A percentile compares a stretch with the other conserved stretches of the same genome.
Evolutionary conservation across 2,113 vertebrate species (phyloP).

Genomic region (Entomyzon cyanotis): DNA sequence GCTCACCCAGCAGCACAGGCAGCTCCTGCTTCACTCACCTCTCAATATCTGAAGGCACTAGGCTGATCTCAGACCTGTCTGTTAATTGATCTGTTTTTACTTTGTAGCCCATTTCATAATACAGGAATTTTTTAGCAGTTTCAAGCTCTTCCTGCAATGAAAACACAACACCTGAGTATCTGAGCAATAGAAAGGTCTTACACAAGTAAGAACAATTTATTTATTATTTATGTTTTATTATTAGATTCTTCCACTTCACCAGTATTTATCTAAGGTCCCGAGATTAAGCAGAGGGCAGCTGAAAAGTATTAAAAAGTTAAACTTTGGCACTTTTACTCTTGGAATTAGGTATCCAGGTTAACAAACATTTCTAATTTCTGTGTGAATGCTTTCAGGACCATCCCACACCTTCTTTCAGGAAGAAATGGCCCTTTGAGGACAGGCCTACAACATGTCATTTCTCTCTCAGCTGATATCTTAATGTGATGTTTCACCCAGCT

Average conservation of each 20-base stretch:
- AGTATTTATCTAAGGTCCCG: neutral
- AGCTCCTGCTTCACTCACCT: slow-evolving; percentile 73
- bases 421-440: neutral
- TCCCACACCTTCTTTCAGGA: neutral
- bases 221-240: neutral
- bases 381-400: neutral
- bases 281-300: neutral
- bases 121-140: slow-evolving; percentile 85
- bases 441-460: neutral
- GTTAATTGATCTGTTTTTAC: slow-evolving; percentile 91
- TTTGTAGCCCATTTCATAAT: slow-evolving; percentile 98
- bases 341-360: neutral
- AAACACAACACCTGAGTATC: neutral
- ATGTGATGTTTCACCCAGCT: neutral
- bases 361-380: neutral
- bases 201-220: neutral
- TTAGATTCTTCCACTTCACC: slow-evolving; percentile 16
- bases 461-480: neutral
- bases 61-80: slow-evolving; percentile 86
- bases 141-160: slow-evolving; percentile 85
- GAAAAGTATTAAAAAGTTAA: neutral
- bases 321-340: neutral
- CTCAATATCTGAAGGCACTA: slow-evolving; percentile 83
- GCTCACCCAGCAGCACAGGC: neutral
- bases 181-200: neutral